Conservation (phyloP, 1,140 invertebrate species). For the Zaprionus vittiger region DNA sequence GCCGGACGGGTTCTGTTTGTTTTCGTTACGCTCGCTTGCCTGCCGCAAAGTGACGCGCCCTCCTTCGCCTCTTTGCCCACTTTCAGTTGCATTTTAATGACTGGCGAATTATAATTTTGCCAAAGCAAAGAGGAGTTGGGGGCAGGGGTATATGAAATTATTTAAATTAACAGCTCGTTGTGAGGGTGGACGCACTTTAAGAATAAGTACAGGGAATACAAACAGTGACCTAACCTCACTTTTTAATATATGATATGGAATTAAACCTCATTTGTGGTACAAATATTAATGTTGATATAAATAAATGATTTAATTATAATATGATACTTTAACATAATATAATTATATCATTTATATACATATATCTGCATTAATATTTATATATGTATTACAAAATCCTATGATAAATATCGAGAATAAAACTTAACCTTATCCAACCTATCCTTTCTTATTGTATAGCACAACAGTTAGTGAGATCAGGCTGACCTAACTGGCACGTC, state of each 20-base stretch:
- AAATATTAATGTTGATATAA: not conserved
- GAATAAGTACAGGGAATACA: not conserved
- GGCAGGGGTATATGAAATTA: conserved; percentile 37
- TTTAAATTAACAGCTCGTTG: conserved; percentile 59
- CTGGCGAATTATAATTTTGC: conserved; percentile 11
- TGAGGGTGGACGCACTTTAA: conserved; percentile 13
- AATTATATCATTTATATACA: too few species aligned
- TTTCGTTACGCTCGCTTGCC: conserved; percentile 51
- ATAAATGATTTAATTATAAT: too few species aligned
- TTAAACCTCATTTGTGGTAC: not conserved
- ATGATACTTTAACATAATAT: too few species aligned
- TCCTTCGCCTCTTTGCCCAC: conserved; percentile 10
- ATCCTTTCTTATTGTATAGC: too few species aligned
- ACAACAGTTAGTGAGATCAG: conserved; percentile 63
- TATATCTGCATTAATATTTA: too few species aligned
- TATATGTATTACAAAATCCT: too few species aligned
- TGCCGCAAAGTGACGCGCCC: conserved; percentile 47
- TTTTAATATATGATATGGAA: not conserved
- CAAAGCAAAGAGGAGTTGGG: not conserved
- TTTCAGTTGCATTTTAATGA: conserved; percentile 53
- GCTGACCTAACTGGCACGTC: conserved; percentile 20
- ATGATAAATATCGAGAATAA: too few species aligned
- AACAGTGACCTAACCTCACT: not conserved
- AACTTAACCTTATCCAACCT: too few species aligned
- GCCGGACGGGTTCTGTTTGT: conserved; percentile 47